phyloP scores from a whole-genome alignment of 1,140 invertebrate species.

The Drosophila insularis region DNA sequence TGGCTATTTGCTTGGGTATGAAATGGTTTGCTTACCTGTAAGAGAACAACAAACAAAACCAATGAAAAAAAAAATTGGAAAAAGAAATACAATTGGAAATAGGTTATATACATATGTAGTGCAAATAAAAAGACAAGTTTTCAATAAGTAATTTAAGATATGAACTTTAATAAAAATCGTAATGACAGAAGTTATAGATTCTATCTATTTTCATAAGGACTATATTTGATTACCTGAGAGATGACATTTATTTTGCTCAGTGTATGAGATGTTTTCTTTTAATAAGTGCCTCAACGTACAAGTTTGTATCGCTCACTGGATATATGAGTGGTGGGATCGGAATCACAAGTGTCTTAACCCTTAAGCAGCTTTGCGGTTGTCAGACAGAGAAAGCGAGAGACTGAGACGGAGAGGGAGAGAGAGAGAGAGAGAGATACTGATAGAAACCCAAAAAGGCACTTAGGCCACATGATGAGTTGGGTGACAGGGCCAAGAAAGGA shows the following conservation, averaged over 20 bases:
- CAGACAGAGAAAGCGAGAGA: background rate
- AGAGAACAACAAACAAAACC: constrained; percentile 26
- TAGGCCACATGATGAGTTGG: constrained; percentile 58
- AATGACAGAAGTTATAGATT: too few species aligned
- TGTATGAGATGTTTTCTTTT: constrained; percentile 2
- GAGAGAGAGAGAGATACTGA: constrained; percentile 6
- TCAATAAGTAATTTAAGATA: too few species aligned
- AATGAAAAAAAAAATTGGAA: background rate
- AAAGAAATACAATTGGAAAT: background rate
- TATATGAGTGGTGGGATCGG: background rate
- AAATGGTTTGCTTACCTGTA: constrained; percentile 74
- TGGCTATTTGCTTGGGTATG: constrained; percentile 60
- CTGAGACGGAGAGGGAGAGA: background rate
- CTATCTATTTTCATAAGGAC: background rate
- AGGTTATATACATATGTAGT: background rate
- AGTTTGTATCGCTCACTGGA: background rate
- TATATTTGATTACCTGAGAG: too few species aligned
- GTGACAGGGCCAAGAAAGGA: constrained; percentile 43
- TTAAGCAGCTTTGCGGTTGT: background rate
- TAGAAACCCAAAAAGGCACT: constrained; percentile 43
- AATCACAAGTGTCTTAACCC: background rate
- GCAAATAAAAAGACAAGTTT: too few species aligned
- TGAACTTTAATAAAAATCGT: too few species aligned
- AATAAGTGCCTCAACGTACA: background rate
- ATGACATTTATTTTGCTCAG: too few species aligned